These are phyloP conservation scores for Lasioglossum villosulum DNA, from an alignment of 2,888 invertebrate species.

Conservation along the genomic window DNA sequence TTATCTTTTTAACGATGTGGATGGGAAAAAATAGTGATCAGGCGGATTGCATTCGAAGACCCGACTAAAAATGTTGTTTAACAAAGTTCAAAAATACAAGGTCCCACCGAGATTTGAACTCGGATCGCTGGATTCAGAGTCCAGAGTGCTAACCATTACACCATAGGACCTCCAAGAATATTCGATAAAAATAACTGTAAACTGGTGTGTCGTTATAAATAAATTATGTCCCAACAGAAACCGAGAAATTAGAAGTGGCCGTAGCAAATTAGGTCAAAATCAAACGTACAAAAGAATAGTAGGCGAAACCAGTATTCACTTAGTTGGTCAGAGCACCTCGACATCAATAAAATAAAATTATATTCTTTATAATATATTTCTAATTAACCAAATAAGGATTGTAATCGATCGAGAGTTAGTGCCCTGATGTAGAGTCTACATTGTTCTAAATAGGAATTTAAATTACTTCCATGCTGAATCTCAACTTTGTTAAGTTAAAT, in stretches of 20 bases:
- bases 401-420: too few relatives aligned
- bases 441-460: neutral
- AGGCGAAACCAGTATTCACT: neutral
- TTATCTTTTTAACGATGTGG: neutral
- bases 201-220: neutral
- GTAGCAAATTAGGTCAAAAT: neutral
- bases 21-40: neutral
- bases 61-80: constrained; percentile 18
- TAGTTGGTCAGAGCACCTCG: neutral
- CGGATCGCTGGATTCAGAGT: constrained; percentile 93
- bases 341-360: neutral
- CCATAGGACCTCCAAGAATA: constrained; percentile 87
- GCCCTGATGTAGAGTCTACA: too few relatives aligned
- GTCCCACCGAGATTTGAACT: constrained; percentile 93
- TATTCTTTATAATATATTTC: neutral
- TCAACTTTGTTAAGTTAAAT: neutral
- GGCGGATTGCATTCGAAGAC: too few relatives aligned
- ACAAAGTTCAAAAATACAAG: constrained; percentile 75
- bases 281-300: neutral
- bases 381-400: neutral
- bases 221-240: neutral
- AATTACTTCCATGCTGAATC: neutral
- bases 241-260: neutral
- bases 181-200: constrained; percentile 16
- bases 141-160: constrained; percentile 93